Base-by-base conservation (phyloP, 2,797 vertebrate genomes). In the Melanotaenia parkinsoni region DNA sequence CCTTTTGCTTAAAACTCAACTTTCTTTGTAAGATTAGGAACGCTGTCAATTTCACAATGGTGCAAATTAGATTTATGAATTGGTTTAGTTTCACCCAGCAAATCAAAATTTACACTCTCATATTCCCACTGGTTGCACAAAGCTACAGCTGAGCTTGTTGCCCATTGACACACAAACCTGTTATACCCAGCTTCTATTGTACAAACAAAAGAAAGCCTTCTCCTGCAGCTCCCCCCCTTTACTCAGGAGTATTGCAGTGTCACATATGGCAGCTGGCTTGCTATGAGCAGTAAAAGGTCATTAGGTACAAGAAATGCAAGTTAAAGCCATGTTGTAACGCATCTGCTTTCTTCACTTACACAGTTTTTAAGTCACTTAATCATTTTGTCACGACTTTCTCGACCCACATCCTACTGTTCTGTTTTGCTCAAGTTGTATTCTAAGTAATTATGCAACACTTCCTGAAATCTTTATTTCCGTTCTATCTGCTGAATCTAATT, bases 211-310 rank as follows among this genome's bases (percentile, higher is more conserved):
- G 77, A 87, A 78, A 86, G 65, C 77, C 60, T 72, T 76, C 70
- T 79, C 56, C 62, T 12, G 4, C 45, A 47, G n/a, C 50, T 26
- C 28, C 26, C 28, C 22, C 24, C 54, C 28, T 26, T 16, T 18
- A 30, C 79, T 81, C 78, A 83, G 83, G 32, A 62, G 84, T 91
- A 90, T 85, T 72, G 86, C 94, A 92, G 93, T 93, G 92, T 91
- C 93, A 65, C 14, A 40, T 91, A 86, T 93, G 92, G 94, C 95
- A 96, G 95, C 94, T 96, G 95, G 47, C 47, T 22, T 91, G 91
- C 69, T 79, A 85, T 71, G 78, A 82, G 79, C 58, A 68, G 88
- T 88, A 68, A 91, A 88, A 94, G 92, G 91, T 92, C 91, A 91
- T 71, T 88, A 88, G 83, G 67, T 64, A 67, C 82, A 92, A 80